Evolutionary conservation across 2,888 invertebrate genomes (phyloP).

Genomic region (Drosophila meridiana): DNA sequence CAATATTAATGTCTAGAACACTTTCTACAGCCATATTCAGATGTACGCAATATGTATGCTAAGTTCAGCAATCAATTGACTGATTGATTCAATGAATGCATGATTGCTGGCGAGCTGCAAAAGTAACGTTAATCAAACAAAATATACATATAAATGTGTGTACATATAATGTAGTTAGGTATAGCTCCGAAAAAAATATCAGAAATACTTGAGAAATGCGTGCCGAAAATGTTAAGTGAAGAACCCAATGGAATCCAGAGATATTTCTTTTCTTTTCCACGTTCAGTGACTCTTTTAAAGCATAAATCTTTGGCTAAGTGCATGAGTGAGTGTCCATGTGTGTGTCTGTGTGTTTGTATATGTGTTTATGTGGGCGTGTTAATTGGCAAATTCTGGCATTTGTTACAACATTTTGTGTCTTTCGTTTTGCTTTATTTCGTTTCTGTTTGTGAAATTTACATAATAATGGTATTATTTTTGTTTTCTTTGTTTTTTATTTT

Average conservation of each 20-base stretch:
- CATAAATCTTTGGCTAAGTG: constrained; percentile 26
- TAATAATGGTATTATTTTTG: constrained; percentile 29
- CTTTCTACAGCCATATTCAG: constrained; percentile 66
- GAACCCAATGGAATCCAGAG: constrained; percentile 28
- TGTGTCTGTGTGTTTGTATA: background rate
- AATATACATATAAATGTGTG: background rate
- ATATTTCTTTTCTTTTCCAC: constrained; percentile 29
- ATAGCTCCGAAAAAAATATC: constrained; percentile 14
- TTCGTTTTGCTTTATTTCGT: constrained; percentile 1
- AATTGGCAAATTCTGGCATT: constrained; percentile 46
- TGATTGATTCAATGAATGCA: constrained; percentile 1
- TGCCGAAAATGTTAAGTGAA: constrained; percentile 48
- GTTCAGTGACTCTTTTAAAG: constrained; percentile 43
- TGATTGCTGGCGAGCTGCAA: constrained; percentile 17
- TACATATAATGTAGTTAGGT: constrained; percentile 27
- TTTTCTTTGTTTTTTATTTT: constrained; percentile 22
- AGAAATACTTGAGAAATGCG: constrained; percentile 17
- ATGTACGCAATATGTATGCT: background rate
- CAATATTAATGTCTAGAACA: constrained; percentile 54
- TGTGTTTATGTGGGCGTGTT: constrained; percentile 20
- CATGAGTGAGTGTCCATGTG: background rate
- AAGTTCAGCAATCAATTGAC: constrained; percentile 1
- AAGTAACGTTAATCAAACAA: constrained; percentile 48
- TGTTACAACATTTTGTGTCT: constrained; percentile 24
- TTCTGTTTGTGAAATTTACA: constrained; percentile 23